phyloP scores from a whole-genome alignment of 2,113 vertebrate genomes.

The Athene cunicularia region DNA sequence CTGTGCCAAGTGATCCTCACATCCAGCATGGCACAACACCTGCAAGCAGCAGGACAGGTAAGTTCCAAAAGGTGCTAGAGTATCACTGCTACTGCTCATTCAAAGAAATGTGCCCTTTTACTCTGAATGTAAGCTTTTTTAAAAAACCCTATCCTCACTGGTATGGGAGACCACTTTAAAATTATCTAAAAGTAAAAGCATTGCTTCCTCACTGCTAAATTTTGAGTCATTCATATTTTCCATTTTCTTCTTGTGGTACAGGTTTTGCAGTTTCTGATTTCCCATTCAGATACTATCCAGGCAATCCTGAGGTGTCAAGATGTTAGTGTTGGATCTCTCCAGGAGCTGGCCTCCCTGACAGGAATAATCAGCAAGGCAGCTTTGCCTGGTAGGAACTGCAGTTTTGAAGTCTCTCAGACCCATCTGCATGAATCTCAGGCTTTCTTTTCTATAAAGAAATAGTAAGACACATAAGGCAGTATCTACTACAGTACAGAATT shows the following conservation, averaged over 20 bases:
- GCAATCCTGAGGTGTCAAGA: slow-evolving; percentile 91
- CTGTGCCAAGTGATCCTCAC: slow-evolving; percentile 95
- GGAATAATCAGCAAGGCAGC: slow-evolving; percentile 98
- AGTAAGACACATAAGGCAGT: not conserved
- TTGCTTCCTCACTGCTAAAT: not conserved
- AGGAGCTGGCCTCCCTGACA: slow-evolving; percentile 91
- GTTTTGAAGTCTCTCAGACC: not conserved
- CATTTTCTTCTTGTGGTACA: slow-evolving; percentile 6
- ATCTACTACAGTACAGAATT: not conserved
- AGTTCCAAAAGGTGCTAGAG: not conserved
- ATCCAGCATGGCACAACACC: slow-evolving; percentile 89
- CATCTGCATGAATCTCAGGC: not conserved
- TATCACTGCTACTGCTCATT: not conserved
- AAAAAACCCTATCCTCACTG: not conserved
- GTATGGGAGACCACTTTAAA: not conserved
- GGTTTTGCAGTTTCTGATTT: slow-evolving; percentile 95
- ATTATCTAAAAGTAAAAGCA: not conserved
- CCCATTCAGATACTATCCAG: slow-evolving; percentile 94
- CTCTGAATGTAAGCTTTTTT: not conserved
- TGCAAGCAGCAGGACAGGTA: slow-evolving; percentile 95
- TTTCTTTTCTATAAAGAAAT: not conserved
- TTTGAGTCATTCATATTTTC: not conserved
- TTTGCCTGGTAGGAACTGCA: slow-evolving; percentile 83
- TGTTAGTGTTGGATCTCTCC: slow-evolving; percentile 85
- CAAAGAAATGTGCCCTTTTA: not conserved